Conservation (phyloP, 2,888 invertebrate genomes). For the Brassicogethes aeneus region DNA sequence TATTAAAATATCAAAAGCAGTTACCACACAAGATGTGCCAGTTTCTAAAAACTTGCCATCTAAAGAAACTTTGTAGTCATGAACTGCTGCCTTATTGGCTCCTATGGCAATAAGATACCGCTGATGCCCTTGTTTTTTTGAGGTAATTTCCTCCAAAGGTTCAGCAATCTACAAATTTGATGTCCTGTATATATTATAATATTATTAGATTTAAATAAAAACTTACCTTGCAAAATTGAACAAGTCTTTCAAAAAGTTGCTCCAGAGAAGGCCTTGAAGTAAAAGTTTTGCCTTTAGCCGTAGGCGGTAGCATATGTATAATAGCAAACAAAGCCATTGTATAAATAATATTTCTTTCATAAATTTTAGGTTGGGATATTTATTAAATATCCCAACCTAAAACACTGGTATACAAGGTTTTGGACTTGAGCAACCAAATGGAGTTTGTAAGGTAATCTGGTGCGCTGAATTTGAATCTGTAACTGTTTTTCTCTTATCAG, state of each 20-base stretch:
- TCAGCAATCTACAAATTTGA: neutral
- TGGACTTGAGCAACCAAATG: neutral
- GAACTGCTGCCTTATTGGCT: neutral
- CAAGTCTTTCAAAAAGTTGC: neutral
- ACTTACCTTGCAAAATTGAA: neutral
- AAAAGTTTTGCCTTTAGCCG: neutral
- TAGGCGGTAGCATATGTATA: neutral
- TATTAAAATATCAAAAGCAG: neutral
- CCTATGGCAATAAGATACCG: neutral
- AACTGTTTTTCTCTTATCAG: neutral
- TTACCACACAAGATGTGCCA: neutral
- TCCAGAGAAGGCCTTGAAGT: no score
- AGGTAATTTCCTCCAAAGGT: neutral
- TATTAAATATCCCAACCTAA: neutral
- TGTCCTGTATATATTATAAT: neutral
- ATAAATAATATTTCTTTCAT: no score
- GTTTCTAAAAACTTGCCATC: neutral
- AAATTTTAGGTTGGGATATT: no score
- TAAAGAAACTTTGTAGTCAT: neutral
- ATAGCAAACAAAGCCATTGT: neutral
- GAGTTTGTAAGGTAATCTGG: neutral
- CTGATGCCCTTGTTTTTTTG: neutral
- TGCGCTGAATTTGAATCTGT: neutral
- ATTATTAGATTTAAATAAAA: neutral
- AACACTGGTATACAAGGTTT: constrained; percentile 1